phyloP scores from a whole-genome alignment of 1,140 invertebrate genomes.

The Polypedilum pembai region DNA sequence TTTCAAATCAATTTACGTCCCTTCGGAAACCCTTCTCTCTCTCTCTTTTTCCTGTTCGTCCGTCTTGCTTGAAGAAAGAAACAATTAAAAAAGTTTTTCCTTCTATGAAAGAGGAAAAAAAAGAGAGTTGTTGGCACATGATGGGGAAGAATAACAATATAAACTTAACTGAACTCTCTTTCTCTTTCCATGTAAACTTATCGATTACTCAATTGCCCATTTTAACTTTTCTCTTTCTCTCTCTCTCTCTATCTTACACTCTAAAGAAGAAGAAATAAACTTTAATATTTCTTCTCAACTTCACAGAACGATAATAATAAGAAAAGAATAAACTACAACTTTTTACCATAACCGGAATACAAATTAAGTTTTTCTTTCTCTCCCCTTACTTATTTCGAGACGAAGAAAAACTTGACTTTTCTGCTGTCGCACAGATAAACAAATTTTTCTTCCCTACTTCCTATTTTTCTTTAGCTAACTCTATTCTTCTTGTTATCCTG shows the following conservation, averaged over 20 bases:
- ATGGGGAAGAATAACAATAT: not conserved
- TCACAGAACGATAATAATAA: not conserved
- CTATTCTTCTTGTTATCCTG: not conserved
- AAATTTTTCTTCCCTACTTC: slow-evolving; percentile 13
- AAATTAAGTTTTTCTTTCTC: not conserved
- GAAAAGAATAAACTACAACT: slow-evolving; percentile 9
- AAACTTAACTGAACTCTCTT: not conserved
- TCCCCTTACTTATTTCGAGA: not conserved
- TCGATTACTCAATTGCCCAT: slow-evolving; percentile 16
- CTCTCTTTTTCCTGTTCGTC: not conserved
- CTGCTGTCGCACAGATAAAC: not conserved
- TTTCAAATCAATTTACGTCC: not conserved
- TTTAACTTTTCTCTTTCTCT: not conserved
- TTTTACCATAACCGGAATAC: slow-evolving; percentile 17
- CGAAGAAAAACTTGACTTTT: not conserved
- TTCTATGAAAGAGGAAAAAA: not conserved
- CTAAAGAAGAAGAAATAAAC: not conserved
- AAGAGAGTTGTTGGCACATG: not conserved
- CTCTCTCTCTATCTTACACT: too few relatives aligned
- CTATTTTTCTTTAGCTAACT: not conserved
- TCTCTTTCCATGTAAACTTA: not conserved
- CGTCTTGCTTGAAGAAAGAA: not conserved
- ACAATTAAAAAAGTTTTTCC: slow-evolving; percentile 14
- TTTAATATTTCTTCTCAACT: not conserved
- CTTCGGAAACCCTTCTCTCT: not conserved